Evolutionary conservation across 1,140 invertebrate species (phyloP), one percentile per base, ranked within the genome.

Genomic region (Ectropis grisescens): DNA sequence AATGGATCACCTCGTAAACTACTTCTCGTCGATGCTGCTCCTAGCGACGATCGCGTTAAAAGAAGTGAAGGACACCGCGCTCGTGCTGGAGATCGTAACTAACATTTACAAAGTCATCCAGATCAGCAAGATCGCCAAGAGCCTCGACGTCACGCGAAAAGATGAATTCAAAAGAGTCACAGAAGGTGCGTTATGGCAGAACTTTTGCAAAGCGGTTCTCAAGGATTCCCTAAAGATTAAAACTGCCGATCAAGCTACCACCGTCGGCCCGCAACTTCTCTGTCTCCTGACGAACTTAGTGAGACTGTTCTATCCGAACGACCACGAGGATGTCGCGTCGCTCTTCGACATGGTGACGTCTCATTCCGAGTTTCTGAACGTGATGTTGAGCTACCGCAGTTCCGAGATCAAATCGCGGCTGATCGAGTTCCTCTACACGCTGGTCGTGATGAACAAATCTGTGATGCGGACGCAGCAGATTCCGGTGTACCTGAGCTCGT

Each of bases 341-440:
- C 58, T 91, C 14, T 89, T 90, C 41, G 89, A 91, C 47, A 90
- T 91, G 90, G 83, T 87, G n/a, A 85, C 86, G 8, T 87, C 88
- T 0, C 90, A 92, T 78, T 91, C 90, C 0, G 88, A 90, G 50
- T 91, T 91, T 61, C 69, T 90, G 16, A 88, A 90, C 47, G 80
- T 89, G 0, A 85, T 90, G 78, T 45, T 89, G 2, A 84, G 81
- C 31, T 46, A 68, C 14, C 55, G 80, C 45, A 41, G 82, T 67
- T 66, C 81, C 55, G 82, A 84, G 26, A 82, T 82, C 4, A 88
- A 88, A 56, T 81, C 82, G 1, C 75, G 86, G 56, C 52, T 92
- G 6, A 47, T 90, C 9, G 80, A 88, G 45, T 78, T 91, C 13
- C 53, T 91, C 12, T 85, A 83, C 44, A 74, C 82, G 6, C 61